Conservation (phyloP, 1,140 invertebrate species). For the Adoxophyes honmai region DNA sequence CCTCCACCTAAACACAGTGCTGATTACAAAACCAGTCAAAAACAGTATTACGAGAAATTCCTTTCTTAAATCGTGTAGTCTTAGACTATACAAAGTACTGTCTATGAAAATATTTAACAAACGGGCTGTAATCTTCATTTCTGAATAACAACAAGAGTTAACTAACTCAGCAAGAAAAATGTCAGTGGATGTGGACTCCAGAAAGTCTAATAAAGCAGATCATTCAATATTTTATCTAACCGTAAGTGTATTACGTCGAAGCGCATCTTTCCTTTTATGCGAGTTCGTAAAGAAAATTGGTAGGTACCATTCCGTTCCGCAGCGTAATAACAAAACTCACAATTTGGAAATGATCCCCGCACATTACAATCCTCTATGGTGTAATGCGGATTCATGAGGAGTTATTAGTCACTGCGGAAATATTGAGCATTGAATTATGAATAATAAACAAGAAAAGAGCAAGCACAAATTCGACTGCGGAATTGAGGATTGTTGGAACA, state of each 20-base stretch:
- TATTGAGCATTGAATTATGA: constrained; percentile 67
- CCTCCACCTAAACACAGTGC: constrained; percentile 55
- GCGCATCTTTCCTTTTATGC: neutral
- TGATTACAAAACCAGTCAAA: no score
- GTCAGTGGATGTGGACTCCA: neutral
- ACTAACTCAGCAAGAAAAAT: no score
- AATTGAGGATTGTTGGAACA: neutral
- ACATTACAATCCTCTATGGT: constrained; percentile 68
- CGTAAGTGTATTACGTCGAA: constrained; percentile 2
- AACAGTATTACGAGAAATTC: no score
- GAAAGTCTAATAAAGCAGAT: constrained; percentile 7
- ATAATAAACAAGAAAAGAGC: constrained; percentile 64
- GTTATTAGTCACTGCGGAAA: constrained; percentile 69
- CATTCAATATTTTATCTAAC: constrained; percentile 9
- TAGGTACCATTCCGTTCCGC: constrained; percentile 4
- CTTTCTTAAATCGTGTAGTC: no score
- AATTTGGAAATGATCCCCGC: constrained; percentile 54
- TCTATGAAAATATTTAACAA: no score
- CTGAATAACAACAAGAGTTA: no score
- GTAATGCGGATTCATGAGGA: constrained; percentile 69
- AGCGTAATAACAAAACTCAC: constrained; percentile 30
- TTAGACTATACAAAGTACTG: no score
- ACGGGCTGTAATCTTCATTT: no score
- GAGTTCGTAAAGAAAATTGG: constrained; percentile 1
- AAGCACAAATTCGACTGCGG: constrained; percentile 22